Percentiles rank a stretch among this genome's conserved stretches.
phyloP scores from a whole-genome alignment of 2,888 invertebrate species.

The Nomada flava region DNA sequence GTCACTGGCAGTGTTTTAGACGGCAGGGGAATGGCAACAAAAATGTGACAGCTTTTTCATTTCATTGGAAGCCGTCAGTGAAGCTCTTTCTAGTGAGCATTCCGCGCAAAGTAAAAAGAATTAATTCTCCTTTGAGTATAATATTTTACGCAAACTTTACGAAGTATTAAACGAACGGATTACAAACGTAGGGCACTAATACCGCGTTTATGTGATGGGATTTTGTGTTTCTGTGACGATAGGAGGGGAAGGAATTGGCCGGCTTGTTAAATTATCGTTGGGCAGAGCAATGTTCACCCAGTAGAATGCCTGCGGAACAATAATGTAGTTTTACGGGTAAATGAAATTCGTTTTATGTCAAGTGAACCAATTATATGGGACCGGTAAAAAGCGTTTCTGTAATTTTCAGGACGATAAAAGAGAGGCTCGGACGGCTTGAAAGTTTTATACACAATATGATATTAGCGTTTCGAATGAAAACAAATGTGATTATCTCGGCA shows the following conservation, averaged over 20 bases:
- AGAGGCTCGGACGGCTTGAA: not conserved
- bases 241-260: not conserved
- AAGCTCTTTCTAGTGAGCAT: no score
- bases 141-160: not conserved
- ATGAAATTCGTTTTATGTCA: slow-evolving; percentile 26
- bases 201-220: not conserved
- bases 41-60: no score
- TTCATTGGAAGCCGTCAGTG: no score
- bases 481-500: not conserved
- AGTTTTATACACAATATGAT: slow-evolving; percentile 1
- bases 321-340: slow-evolving; percentile 28
- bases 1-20: no score
- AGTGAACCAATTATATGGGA: not conserved
- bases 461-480: not conserved
- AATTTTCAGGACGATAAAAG: slow-evolving; percentile 14
- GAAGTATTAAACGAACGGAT: not conserved
- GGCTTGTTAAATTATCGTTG: slow-evolving; percentile 10
- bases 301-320: not conserved
- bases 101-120: no score
- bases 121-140: no score
- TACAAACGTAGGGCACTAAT: not conserved
- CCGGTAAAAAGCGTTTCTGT: not conserved
- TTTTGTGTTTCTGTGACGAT: not conserved
- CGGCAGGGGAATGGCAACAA: no score
- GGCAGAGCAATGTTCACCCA: not conserved